phyloP scores from a whole-genome alignment of 2,888 invertebrate genomes.

The Hofmannophila pseudospretella region DNA sequence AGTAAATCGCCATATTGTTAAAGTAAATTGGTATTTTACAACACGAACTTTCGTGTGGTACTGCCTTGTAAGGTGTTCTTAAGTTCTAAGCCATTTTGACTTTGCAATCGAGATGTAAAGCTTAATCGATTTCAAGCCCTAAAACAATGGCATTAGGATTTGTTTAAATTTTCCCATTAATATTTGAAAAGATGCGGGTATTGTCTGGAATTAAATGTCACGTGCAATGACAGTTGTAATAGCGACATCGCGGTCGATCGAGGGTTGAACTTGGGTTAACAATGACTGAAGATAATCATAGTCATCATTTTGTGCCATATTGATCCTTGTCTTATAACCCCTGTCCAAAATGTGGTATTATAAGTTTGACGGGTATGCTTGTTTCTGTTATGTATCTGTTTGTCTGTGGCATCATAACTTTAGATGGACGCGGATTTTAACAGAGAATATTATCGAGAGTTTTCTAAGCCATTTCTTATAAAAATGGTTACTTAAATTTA shows the following conservation, averaged over 20 bases:
- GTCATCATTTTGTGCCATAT: not conserved
- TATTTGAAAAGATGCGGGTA: not conserved
- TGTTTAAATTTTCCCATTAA: not conserved
- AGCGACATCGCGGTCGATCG: slow-evolving; percentile 45
- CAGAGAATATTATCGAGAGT: no score
- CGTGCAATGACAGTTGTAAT: slow-evolving; percentile 49
- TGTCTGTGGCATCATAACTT: no score
- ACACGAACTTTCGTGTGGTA: slow-evolving; percentile 58
- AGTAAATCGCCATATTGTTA: slow-evolving; percentile 71
- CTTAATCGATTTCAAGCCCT: not conserved
- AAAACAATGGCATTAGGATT: not conserved
- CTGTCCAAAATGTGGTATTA: no score
- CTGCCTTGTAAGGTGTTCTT: slow-evolving; percentile 45
- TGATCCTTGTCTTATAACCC: no score
- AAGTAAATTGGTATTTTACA: slow-evolving; percentile 72
- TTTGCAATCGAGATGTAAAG: not conserved
- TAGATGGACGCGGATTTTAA: no score
- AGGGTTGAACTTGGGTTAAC: not conserved
- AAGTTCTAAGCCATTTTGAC: not conserved
- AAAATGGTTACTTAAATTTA: no score
- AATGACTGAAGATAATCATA: not conserved
- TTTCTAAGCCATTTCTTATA: no score
- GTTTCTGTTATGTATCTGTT: no score
- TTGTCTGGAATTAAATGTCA: slow-evolving; percentile 52
- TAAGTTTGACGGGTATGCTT: no score